These are phyloP conservation scores for Bombus breviceps DNA, from an alignment of 1,140 invertebrate genomes.

Conservation along the genomic window DNA sequence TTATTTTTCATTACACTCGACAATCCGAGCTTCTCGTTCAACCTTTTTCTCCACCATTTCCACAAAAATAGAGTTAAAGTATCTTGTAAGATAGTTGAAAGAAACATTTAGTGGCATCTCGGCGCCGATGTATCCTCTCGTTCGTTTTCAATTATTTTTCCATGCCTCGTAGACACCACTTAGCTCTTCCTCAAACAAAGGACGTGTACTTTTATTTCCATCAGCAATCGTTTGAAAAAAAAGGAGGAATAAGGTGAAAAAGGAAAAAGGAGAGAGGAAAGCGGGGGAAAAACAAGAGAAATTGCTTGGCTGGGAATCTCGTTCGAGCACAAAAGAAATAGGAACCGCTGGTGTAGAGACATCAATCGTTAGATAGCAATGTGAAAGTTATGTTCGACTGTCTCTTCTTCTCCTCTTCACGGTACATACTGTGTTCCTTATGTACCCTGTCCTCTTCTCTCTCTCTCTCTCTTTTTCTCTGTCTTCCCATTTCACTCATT, in stretches of 20 bases:
- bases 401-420: neutral
- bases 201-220: slow-evolving; percentile 28
- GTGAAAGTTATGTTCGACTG: slow-evolving; percentile 25
- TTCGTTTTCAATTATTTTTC: slow-evolving; percentile 6
- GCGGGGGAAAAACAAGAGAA: neutral
- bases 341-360: slow-evolving; percentile 13
- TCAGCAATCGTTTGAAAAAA: neutral
- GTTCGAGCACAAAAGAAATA: slow-evolving; percentile 37
- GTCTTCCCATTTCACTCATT: neutral
- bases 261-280: no score
- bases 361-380: slow-evolving; percentile 40
- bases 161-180: neutral
- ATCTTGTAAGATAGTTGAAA: neutral
- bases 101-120: neutral
- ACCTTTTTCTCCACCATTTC: no score
- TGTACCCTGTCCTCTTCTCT: neutral
- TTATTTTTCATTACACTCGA: neutral
- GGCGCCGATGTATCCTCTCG: neutral
- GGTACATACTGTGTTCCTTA: neutral
- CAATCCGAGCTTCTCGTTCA: no score
- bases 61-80: neutral
- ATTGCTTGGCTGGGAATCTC: slow-evolving; percentile 28
- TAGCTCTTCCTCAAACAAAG: neutral
- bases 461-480: neutral
- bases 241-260: no score